phyloP scores from a whole-genome alignment of 2,888 invertebrate genomes.

The Andrena fulva region DNA sequence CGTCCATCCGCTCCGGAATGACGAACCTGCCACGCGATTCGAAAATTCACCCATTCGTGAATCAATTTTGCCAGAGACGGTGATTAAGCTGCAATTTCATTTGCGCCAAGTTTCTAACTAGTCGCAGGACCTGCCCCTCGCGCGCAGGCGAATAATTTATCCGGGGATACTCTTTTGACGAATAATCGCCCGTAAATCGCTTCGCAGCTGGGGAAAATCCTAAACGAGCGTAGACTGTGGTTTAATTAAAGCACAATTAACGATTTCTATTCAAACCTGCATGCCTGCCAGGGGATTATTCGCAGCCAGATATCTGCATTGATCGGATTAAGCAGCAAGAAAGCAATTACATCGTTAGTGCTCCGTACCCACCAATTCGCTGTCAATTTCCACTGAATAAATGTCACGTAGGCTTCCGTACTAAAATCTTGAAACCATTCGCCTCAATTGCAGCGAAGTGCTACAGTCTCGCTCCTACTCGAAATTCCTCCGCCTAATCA shows the following conservation, averaged over 20 bases:
- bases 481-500: constrained; percentile 14
- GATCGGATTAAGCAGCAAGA: too few relatives aligned
- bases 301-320: background rate
- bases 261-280: background rate
- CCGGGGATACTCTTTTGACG: constrained; percentile 27
- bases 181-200: constrained; percentile 6
- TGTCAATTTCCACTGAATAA: too few relatives aligned
- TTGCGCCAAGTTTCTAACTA: constrained; percentile 4
- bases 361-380: too few relatives aligned
- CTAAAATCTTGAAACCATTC: background rate
- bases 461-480: background rate
- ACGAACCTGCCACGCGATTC: background rate
- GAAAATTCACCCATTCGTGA: background rate
- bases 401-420: background rate
- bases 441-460: background rate
- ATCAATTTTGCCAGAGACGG: constrained; percentile 10
- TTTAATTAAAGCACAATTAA: constrained; percentile 6
- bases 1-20: constrained; percentile 8
- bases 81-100: constrained; percentile 38
- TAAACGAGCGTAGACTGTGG: constrained; percentile 5
- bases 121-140: background rate
- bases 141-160: constrained; percentile 18
- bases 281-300: background rate
- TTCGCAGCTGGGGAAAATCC: background rate
- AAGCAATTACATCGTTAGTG: too few relatives aligned